These are phyloP conservation scores for Psittacus erithacus DNA, from an alignment of 2,113 vertebrate genomes.

Conservation along the genomic window DNA sequence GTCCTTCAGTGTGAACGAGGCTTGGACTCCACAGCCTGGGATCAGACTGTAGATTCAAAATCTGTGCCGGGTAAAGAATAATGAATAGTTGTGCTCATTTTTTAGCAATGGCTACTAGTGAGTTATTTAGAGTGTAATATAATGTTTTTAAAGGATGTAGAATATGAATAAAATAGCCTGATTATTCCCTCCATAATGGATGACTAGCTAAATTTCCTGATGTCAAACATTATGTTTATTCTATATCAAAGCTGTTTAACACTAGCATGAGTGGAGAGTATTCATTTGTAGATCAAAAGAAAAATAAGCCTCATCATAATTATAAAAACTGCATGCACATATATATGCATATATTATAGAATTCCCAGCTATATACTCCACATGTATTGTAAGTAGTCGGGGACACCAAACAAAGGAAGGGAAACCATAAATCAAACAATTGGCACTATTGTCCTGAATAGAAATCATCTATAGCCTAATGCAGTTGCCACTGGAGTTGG, in stretches of 20 bases:
- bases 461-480: neutral
- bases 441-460: neutral
- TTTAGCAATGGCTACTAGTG: neutral
- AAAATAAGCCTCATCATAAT: neutral
- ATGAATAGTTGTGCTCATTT: neutral
- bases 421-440: neutral
- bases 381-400: neutral
- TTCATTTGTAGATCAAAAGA: neutral
- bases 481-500: neutral
- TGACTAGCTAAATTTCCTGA: neutral
- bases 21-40: neutral
- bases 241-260: neutral
- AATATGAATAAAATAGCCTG: neutral
- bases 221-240: neutral
- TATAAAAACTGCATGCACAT: neutral
- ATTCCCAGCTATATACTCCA: neutral
- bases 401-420: neutral
- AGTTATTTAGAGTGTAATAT: neutral
- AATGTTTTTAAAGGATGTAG: neutral
- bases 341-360: neutral
- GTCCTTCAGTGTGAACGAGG: neutral
- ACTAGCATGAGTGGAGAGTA: neutral
- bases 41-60: neutral
- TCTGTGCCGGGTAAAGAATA: neutral
- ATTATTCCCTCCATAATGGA: neutral